A percentile compares a stretch with the other conserved stretches of the same genome.
Conservation (phyloP, 1,140 invertebrate species). For the Penaeus vannamei region DNA sequence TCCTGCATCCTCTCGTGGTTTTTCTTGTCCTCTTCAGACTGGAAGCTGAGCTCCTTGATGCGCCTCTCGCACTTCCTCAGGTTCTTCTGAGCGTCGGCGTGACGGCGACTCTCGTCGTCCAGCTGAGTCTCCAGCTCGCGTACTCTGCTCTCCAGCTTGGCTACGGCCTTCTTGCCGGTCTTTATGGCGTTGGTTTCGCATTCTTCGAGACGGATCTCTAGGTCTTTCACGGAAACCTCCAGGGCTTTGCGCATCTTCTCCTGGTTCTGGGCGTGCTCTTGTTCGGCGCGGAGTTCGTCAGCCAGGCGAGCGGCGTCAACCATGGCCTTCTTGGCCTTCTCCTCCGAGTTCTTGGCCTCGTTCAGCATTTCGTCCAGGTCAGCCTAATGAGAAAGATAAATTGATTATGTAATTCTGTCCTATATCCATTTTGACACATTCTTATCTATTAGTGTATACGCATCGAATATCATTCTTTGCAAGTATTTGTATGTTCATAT, state of each 20-base stretch:
- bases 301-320: conserved; percentile 60
- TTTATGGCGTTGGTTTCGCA: conserved; percentile 87
- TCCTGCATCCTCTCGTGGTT: conserved; percentile 76
- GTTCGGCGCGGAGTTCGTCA: conserved; percentile 58
- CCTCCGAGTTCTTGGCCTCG: conserved; percentile 61
- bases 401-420: neutral
- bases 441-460: neutral
- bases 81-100: conserved; percentile 60
- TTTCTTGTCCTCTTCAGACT: conserved; percentile 77
- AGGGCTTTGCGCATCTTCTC: conserved; percentile 58
- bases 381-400: conserved; percentile 27
- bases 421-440: neutral
- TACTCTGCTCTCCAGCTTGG: conserved; percentile 73
- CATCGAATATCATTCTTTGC: neutral
- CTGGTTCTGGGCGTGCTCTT: conserved; percentile 60
- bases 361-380: conserved; percentile 60
- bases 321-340: conserved; percentile 64
- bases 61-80: conserved; percentile 63
- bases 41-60: conserved; percentile 69
- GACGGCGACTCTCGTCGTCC: conserved; percentile 56
- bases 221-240: conserved; percentile 74
- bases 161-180: conserved; percentile 73
- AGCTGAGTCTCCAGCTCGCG: conserved; percentile 48
- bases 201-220: conserved; percentile 89
- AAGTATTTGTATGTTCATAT: neutral